phyloP scores from a whole-genome alignment of 2,113 vertebrate genomes.

The Odontesthes bonariensis region DNA sequence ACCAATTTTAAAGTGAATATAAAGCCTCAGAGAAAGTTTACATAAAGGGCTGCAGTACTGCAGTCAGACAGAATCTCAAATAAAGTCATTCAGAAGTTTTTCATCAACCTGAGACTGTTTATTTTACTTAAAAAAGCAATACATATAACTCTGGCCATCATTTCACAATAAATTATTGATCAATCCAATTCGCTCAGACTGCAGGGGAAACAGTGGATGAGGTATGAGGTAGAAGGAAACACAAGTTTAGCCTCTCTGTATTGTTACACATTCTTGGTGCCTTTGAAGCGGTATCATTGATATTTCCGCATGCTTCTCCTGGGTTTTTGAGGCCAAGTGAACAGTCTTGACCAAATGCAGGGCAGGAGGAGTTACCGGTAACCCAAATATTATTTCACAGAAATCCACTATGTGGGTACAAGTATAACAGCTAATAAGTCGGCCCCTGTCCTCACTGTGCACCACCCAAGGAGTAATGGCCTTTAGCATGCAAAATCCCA shows the following conservation, averaged over 20 bases:
- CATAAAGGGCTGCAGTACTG: constrained; percentile 4
- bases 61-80: constrained; percentile 30
- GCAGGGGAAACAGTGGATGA: constrained; percentile 35
- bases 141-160: constrained; percentile 19
- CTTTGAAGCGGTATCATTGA: constrained; percentile 62
- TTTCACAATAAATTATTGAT: constrained; percentile 51
- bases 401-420: constrained; percentile 76
- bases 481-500: constrained; percentile 54
- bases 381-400: constrained; percentile 79
- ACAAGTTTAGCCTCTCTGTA: constrained; percentile 53
- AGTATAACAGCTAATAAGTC: constrained; percentile 77
- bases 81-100: constrained; percentile 42
- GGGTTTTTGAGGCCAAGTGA: constrained; percentile 43
- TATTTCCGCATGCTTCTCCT: constrained; percentile 64
- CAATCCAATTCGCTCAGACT: constrained; percentile 50
- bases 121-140: constrained; percentile 50
- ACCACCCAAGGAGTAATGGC: constrained; percentile 71
- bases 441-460: constrained; percentile 51
- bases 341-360: constrained; percentile 57
- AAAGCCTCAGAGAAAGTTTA: constrained; percentile 8
- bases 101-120: constrained; percentile 35
- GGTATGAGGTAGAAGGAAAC: constrained; percentile 54
- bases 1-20: constrained; percentile 21
- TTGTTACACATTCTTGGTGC: constrained; percentile 62
- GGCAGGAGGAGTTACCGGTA: constrained; percentile 58